Base-by-base conservation (phyloP, 2,797 vertebrate genomes). In the Gymnocypris eckloni region DNA sequence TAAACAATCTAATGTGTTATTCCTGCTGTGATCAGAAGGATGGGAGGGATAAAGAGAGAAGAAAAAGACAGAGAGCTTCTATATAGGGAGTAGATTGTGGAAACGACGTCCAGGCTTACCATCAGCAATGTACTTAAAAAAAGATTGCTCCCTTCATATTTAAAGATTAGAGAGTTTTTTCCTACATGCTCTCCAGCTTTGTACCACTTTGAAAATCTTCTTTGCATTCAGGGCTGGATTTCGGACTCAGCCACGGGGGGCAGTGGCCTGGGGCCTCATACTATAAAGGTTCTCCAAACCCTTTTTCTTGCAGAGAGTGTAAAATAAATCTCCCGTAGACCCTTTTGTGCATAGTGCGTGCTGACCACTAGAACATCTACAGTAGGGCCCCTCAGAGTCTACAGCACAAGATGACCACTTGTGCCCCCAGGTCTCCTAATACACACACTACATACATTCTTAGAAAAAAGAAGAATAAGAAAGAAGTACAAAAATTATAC, bases 1-100 rank as follows among this genome's bases (percentile, higher is more conserved):
- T 76, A 79, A 85, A 86, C 79, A 84, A 66, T 76, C 56, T 52
- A 37, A 78, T 54, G 64, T 86, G 72, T 70, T 82, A 83, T 73
- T 75, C 67, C 22, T 67, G 71, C 37, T 73, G 61, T 79, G 48
- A 84, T 64, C 43, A 20, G 41, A 77, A 39, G 73, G 50, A 78
- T 67, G 37, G 20, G 52, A 41, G 59, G 79, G 48, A 67, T 72
- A 79, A 73, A 78, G 71, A 72, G 13, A 45, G 39, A 82, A 83
- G 9, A 8, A 33, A 82, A 71, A 56, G 5, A 43, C 22, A 43
- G 4, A 79, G 66, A 70, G 66, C 61, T 82, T 37, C 4, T 64
- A 22, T 15, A 33, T 4, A 0, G 43, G 67, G 52, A 81, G 45
- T 37, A 61, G 81, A 61, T 13, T 71, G 80, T 54, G 33, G 18